Percentiles rank a stretch among this genome's conserved stretches.
These are phyloP conservation scores for Tamias sibiricus DNA, from an alignment of 2,113 vertebrate species.

Conservation along the genomic window DNA sequence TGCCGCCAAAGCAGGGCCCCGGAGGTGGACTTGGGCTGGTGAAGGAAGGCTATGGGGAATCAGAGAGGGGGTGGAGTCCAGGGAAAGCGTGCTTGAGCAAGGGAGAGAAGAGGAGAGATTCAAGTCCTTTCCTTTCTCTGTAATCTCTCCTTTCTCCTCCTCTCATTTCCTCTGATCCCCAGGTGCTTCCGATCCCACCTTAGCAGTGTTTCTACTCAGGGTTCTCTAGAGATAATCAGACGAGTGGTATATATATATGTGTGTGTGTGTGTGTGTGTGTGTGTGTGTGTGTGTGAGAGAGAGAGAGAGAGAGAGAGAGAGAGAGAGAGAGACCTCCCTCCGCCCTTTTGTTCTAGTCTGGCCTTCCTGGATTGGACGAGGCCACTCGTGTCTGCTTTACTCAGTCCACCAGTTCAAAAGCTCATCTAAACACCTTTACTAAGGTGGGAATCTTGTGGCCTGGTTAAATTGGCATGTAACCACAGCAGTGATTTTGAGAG, in stretches of 20 bases:
- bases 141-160: background rate
- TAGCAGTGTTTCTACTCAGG: background rate
- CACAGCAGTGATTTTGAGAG: background rate
- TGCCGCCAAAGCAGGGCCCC: background rate
- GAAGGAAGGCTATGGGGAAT: background rate
- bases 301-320: background rate
- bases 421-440: background rate
- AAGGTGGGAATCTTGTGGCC: background rate
- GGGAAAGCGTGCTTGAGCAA: background rate
- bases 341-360: background rate
- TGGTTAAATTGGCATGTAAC: background rate
- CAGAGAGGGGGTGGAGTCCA: rapidly evolving
- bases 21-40: background rate
- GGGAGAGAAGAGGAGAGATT: background rate
- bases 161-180: background rate
- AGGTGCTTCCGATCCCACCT: background rate
- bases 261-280: background rate
- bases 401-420: background rate
- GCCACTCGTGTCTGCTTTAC: background rate
- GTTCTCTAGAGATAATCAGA: background rate
- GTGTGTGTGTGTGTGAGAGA: background rate
- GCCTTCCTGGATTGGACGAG: background rate
- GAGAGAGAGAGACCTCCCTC: background rate
- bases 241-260: background rate
- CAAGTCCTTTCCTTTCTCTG: background rate